These are phyloP conservation scores for Aleadryas rufinucha DNA, from an alignment of 2,113 vertebrate species.

Conservation along the genomic window DNA sequence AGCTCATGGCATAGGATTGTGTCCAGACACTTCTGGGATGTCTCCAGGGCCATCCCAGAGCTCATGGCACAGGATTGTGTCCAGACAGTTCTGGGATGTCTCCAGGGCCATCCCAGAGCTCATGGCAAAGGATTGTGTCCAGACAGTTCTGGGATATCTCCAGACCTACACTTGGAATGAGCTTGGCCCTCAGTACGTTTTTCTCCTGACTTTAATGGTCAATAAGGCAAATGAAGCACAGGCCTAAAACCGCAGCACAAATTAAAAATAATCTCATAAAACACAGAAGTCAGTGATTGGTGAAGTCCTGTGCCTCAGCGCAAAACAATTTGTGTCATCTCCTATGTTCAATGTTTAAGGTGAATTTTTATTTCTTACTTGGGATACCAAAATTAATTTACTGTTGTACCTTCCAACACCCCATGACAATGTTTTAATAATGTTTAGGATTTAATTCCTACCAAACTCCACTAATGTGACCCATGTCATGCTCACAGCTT, in stretches of 20 bases:
- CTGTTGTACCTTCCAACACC: not conserved
- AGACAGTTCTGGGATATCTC: not conserved
- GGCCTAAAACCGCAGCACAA: not conserved
- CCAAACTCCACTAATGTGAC: not conserved
- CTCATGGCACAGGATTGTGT: not conserved
- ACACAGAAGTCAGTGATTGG: not conserved
- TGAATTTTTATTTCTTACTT: not conserved
- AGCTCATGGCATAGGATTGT: not conserved
- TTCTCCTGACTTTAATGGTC: not conserved
- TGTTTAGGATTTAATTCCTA: not conserved
- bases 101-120: not conserved
- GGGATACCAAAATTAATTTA: not conserved
- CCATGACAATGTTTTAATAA: rapidly evolving
- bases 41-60: not conserved
- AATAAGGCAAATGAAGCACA: not conserved
- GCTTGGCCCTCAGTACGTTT: not conserved
- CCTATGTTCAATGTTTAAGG: not conserved
- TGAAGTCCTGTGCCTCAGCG: not conserved
- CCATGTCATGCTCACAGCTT: not conserved
- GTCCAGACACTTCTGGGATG: not conserved
- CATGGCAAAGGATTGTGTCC: not conserved
- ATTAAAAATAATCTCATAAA: not conserved
- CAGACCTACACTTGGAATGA: not conserved
- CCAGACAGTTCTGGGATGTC: not conserved
- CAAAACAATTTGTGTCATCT: not conserved